Base-by-base conservation (phyloP, 2,888 invertebrate genomes). In the Eupithecia inturbata region DNA sequence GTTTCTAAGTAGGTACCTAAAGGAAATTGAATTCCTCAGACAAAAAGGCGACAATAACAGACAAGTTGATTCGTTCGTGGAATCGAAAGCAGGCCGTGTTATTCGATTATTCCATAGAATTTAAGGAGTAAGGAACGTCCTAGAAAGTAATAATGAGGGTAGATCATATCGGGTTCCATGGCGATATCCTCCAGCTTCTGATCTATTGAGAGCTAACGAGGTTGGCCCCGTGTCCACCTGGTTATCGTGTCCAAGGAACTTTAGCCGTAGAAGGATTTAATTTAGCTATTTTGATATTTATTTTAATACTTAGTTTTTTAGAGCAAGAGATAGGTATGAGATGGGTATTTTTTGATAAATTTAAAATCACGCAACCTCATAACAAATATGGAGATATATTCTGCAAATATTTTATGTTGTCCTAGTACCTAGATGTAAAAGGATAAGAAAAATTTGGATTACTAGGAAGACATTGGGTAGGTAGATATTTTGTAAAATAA, bases 191-290 rank as follows among this genome's bases (percentile, higher is more conserved):
- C 39, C 7, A 6, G n/a, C n/a, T 36, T n/a, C 16, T 62, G 70
- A 45, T 67, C 53, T 74, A 57, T 74, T 41, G 22, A 71, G 53
- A 41, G 39, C 57, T 74, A 67, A 63, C 63, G 28, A 71, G 68
- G 71, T 26, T 64, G 71, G 3, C 74, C 70, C 28, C 64, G 39
- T 41, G 39, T 66, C 66, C 39, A 66, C 66, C 66, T 41, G 39
- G 22, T 12, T 39, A 26, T 39, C 39, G 36, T 64, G 33, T 22
- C 33, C 9, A n/a, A n/a, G n/a, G 36, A 1, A n/a, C 6, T 16
- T 31, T 26, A 22, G 3, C 0, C 26, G 12, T 31, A 64, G 12
- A 33, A n/a, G 12, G 63, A 36, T 64, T 64, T 64, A n/a, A 28
- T 36, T 36, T 3, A 22, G 6, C 36, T 64, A 33, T 36, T 64